Conservation (phyloP, 2,888 invertebrate species). For the Hypena proboscidalis region DNA sequence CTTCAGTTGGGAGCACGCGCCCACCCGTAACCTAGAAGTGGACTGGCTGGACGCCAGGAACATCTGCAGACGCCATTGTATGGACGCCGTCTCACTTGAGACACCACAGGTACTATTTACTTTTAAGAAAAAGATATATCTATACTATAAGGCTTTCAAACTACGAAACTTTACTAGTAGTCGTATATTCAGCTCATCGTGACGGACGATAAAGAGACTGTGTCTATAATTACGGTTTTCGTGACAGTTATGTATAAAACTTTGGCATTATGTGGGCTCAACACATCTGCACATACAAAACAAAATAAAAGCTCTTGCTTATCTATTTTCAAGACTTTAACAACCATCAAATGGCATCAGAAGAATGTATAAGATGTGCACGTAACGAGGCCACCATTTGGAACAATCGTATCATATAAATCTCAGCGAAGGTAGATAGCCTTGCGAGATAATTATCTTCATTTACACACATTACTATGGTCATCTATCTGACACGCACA, state of each 20-base stretch:
- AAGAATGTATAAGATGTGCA: conserved; percentile 5
- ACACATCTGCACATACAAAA: no score
- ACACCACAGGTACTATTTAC: conserved; percentile 88
- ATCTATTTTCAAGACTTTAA: no score
- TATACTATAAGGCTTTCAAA: conserved; percentile 13
- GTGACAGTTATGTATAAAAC: no score
- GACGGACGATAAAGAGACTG: no score
- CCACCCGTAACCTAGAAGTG: conserved; percentile 92
- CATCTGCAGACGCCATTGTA: conserved; percentile 96
- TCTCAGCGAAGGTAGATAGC: conserved; percentile 29
- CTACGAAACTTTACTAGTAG: no score
- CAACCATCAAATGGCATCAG: no score
- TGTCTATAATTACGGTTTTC: no score
- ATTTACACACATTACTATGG: conserved; percentile 36
- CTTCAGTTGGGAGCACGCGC: conserved; percentile 96
- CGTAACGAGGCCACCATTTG: conserved; percentile 22
- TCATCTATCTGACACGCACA: conserved; percentile 48
- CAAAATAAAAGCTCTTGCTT: no score
- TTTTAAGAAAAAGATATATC: not conserved
- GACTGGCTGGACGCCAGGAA: conserved; percentile 97
- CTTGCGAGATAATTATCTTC: conserved; percentile 41
- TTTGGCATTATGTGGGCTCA: no score
- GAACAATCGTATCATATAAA: conserved; percentile 29
- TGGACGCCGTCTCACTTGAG: conserved; percentile 96
- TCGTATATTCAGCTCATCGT: no score